Evolutionary conservation across 2,888 invertebrate species (phyloP).

Genomic region (Anaspis maculata): DNA sequence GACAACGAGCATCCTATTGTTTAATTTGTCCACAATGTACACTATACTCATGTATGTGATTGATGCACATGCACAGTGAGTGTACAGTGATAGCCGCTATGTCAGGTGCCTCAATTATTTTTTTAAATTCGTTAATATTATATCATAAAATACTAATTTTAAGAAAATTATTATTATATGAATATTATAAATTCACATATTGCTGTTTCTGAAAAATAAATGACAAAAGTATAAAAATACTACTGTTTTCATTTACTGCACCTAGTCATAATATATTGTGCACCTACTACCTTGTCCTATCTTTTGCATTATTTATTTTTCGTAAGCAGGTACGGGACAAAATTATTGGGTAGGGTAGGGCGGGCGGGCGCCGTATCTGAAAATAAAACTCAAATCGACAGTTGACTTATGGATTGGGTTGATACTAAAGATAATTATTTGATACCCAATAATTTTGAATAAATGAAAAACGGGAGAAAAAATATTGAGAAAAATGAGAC

Average conservation of each 20-base stretch:
- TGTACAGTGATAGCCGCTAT: conserved; percentile 38
- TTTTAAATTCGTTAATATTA: conserved; percentile 37
- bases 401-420: too few relatives aligned
- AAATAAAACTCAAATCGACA: too few relatives aligned
- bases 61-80: conserved; percentile 29
- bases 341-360: too few relatives aligned
- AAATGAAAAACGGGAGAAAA: too few relatives aligned
- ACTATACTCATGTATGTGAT: conserved; percentile 32
- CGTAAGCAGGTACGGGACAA: too few relatives aligned
- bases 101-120: conserved; percentile 41
- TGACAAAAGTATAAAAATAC: conserved; percentile 23
- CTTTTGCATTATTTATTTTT: too few relatives aligned
- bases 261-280: too few relatives aligned
- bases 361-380: too few relatives aligned
- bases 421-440: too few relatives aligned
- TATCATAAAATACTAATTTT: conserved; percentile 37
- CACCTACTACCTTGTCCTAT: too few relatives aligned
- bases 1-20: conserved; percentile 24
- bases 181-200: conserved; percentile 41
- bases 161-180: conserved; percentile 40
- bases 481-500: too few relatives aligned
- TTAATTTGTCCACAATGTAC: conserved; percentile 20
- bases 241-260: background rate
- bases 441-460: too few relatives aligned
- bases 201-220: conserved; percentile 44